Conservation (phyloP, 1,140 invertebrate genomes). For the Araneus ventricosus region DNA sequence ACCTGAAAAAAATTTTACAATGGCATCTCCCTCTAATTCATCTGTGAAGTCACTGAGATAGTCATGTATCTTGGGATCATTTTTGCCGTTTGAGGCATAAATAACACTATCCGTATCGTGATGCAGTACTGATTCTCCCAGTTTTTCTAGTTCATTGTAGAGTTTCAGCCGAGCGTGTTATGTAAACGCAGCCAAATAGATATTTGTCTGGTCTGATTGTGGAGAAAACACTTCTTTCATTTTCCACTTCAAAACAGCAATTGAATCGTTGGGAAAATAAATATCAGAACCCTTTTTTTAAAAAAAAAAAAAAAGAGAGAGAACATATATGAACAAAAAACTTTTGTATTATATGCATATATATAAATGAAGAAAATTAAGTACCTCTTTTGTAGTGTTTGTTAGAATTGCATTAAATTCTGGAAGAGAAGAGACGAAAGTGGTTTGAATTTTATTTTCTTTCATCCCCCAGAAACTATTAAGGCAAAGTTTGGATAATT, state of each 20-base stretch:
- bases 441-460: neutral
- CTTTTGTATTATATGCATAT: neutral
- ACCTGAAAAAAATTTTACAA: conserved; percentile 14
- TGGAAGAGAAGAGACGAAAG: too few relatives aligned
- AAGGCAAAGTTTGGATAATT: neutral
- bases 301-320: neutral
- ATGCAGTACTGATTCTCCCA: neutral
- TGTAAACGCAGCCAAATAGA: neutral
- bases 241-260: neutral
- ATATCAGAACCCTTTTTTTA: neutral
- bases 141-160: neutral
- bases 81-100: neutral
- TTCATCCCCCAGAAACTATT: conserved; percentile 38
- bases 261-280: neutral
- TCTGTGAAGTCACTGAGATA: conserved; percentile 22
- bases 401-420: too few relatives aligned
- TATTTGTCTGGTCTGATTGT: neutral
- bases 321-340: neutral
- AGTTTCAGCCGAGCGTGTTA: neutral
- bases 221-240: neutral
- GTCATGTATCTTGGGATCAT: neutral
- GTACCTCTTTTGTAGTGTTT: too few relatives aligned
- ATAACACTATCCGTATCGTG: conserved; percentile 11
- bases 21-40: neutral
- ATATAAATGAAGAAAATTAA: neutral